These are phyloP conservation scores for Amblyopsis rosae DNA, from an alignment of 2,113 vertebrate genomes.

Conservation along the genomic window DNA sequence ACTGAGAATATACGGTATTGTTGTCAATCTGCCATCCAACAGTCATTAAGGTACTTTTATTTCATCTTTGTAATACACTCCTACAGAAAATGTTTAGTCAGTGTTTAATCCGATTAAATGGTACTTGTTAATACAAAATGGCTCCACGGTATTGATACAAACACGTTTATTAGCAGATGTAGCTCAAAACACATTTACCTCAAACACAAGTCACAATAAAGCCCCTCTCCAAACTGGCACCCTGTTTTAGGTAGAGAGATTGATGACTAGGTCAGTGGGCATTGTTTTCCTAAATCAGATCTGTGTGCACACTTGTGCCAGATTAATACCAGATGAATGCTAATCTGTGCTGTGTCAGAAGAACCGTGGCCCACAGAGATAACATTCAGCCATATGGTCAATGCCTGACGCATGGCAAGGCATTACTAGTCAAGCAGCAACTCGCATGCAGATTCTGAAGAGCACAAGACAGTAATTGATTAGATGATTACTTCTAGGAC, in stretches of 20 bases:
- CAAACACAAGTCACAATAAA: conserved; percentile 11
- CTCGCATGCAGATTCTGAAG: no score
- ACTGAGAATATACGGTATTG: no score
- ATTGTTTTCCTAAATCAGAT: no score
- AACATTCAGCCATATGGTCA: conserved; percentile 42
- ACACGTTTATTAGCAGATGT: conserved; percentile 9
- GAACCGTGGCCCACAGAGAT: conserved; percentile 65
- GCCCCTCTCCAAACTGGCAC: no score
- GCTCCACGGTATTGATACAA: not conserved
- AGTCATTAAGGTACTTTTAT: no score
- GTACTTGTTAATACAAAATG: conserved; percentile 4
- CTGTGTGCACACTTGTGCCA: not conserved
- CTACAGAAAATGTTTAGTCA: no score
- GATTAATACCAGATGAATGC: conserved; percentile 29
- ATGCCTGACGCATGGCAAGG: not conserved
- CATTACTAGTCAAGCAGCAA: conserved; percentile 2
- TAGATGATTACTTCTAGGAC: no score
- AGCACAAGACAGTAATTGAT: no score
- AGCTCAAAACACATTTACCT: conserved; percentile 25
- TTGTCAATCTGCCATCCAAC: no score
- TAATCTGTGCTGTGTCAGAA: conserved; percentile 54
- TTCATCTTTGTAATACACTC: no score
- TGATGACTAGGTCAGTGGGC: no score
- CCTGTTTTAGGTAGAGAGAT: no score
- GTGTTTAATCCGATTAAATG: not conserved